Percentiles rank a stretch among this genome's conserved stretches.
phyloP scores from a whole-genome alignment of 92 coral and sea anemone species.

The Palythoa heliodiscus region DNA sequence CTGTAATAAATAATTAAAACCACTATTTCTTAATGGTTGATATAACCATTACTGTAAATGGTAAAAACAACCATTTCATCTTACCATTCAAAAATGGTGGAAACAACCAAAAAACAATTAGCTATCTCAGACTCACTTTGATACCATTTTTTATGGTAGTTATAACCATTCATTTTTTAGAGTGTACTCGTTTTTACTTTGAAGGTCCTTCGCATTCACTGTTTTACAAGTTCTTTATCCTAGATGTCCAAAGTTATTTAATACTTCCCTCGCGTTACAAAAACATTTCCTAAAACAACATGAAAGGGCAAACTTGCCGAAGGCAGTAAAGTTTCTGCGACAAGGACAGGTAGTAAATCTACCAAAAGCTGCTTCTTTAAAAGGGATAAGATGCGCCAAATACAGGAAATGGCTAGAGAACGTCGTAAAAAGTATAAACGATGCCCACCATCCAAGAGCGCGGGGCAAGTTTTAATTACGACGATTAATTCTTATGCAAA shows the following conservation, averaged over 20 bases:
- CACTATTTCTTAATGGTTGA: too few relatives aligned
- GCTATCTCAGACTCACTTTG: too few relatives aligned
- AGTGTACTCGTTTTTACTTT: too few relatives aligned
- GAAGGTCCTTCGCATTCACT: neutral
- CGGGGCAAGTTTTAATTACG: neutral
- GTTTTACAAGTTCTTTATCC: neutral
- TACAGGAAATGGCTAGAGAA: neutral
- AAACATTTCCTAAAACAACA: neutral
- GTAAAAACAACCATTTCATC: too few relatives aligned
- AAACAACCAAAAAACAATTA: too few relatives aligned
- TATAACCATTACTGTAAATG: too few relatives aligned
- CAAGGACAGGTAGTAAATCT: neutral
- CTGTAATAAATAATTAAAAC: too few relatives aligned
- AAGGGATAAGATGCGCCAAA: neutral
- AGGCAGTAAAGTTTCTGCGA: neutral
- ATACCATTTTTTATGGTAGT: too few relatives aligned
- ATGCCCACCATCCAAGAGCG: neutral
- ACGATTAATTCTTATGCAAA: too few relatives aligned
- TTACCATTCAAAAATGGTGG: too few relatives aligned
- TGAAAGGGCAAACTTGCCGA: neutral
- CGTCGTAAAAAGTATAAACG: neutral
- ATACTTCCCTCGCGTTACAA: neutral
- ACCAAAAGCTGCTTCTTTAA: neutral
- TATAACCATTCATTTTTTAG: too few relatives aligned
- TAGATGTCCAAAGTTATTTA: neutral